A percentile compares a stretch with the other conserved stretches of the same genome.
These are phyloP conservation scores for Drosophila aff. DNA, from an alignment of 1,140 invertebrate genomes.

Conservation along the genomic window DNA sequence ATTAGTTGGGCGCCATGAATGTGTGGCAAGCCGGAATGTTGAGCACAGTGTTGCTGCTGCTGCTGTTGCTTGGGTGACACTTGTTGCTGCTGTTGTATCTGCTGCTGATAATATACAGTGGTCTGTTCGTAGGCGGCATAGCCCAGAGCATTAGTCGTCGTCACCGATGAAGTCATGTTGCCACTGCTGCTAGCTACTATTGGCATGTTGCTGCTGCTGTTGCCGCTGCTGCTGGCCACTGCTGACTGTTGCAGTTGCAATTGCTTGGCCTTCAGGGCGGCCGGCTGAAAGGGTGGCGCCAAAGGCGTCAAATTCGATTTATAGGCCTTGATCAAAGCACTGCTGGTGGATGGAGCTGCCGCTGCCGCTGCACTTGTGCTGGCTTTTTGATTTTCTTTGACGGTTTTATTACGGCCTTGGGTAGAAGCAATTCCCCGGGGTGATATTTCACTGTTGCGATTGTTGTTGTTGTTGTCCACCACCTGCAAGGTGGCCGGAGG, in stretches of 20 bases:
- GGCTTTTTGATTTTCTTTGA: constrained; percentile 50
- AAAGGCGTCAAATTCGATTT: constrained; percentile 79
- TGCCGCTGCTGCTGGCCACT: constrained; percentile 15
- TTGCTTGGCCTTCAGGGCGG: constrained; percentile 59
- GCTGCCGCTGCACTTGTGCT: constrained; percentile 16
- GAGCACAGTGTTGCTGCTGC: constrained; percentile 60
- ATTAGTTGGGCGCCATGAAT: constrained; percentile 69
- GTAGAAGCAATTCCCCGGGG: neutral
- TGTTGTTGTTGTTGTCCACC: constrained; percentile 72
- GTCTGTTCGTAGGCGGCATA: constrained; percentile 73
- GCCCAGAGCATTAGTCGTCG: constrained; percentile 30
- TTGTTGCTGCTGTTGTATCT: constrained; percentile 41
- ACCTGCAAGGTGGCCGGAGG: constrained; percentile 1
- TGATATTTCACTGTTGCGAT: constrained; percentile 35
- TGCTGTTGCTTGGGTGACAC: constrained; percentile 39
- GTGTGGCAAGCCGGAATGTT: constrained; percentile 71
- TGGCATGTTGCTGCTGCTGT: constrained; percentile 26
- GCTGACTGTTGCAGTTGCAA: constrained; percentile 46
- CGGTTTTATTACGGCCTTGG: neutral
- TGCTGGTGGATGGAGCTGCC: constrained; percentile 33
- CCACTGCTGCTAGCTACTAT: constrained; percentile 18
- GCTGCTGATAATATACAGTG: constrained; percentile 76
- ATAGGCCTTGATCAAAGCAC: constrained; percentile 71
- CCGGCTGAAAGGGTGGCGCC: constrained; percentile 78
- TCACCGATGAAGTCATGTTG: constrained; percentile 31